Conservation (phyloP, 2,797 vertebrate species). For the Threskiornis aethiopicus region DNA sequence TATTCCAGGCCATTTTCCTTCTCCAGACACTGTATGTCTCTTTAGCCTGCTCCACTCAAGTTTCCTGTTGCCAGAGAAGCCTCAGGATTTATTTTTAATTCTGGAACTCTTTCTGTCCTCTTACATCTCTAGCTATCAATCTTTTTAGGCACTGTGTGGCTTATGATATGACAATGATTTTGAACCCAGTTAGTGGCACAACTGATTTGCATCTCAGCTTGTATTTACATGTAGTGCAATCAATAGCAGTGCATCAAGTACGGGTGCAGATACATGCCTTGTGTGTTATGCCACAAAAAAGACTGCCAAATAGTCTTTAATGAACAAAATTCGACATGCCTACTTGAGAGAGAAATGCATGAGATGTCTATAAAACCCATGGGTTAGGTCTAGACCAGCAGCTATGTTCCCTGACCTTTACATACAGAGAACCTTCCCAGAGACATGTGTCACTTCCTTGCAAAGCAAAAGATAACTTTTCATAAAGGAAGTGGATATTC, state of each 20-base stretch:
- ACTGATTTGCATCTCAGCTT: not conserved
- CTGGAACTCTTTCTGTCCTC: not conserved
- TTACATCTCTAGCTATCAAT: not conserved
- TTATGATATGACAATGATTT: not conserved
- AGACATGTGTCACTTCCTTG: not conserved
- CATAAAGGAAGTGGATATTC: not conserved
- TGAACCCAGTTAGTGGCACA: not conserved
- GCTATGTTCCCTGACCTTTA: not conserved
- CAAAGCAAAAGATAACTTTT: not conserved
- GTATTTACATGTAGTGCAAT: not conserved
- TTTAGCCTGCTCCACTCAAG: not conserved
- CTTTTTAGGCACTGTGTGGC: not conserved
- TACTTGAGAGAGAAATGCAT: not conserved
- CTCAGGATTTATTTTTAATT: conserved; percentile 32
- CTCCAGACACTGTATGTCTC: not conserved
- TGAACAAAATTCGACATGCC: not conserved
- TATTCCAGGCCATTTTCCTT: conserved; percentile 22
- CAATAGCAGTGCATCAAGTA: not conserved
- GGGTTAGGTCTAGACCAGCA: not conserved
- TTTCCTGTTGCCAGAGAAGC: not conserved
- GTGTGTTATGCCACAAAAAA: not conserved
- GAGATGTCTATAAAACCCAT: not conserved
- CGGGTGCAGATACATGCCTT: not conserved
- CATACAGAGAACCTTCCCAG: not conserved
- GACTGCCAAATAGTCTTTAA: not conserved